A percentile compares a stretch with the other conserved stretches of the same genome.
Conservation (phyloP, 2,113 vertebrate genomes). For the Lagopus muta region DNA sequence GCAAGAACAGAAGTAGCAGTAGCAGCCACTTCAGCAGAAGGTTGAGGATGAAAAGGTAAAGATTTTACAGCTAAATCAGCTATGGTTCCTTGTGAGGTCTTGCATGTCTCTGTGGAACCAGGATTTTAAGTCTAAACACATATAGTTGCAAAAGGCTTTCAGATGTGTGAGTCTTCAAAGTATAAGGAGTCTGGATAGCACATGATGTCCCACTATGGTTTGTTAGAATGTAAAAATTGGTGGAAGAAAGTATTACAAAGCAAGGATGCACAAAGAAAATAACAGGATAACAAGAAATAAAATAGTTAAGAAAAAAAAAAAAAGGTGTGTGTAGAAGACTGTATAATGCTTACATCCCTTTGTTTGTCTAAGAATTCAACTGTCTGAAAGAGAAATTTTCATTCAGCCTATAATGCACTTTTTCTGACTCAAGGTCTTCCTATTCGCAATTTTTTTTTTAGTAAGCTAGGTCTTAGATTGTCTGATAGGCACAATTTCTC, state of each 20-base stretch:
- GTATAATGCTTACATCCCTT: neutral
- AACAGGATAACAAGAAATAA: neutral
- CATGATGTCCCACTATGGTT: rapidly evolving
- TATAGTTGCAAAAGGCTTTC: neutral
- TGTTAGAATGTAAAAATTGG: neutral
- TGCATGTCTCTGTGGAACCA: neutral
- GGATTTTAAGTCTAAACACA: neutral
- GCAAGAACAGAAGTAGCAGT: neutral
- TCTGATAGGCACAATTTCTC: neutral
- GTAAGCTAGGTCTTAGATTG: neutral
- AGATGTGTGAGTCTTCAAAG: neutral
- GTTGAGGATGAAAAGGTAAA: neutral
- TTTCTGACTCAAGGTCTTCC: neutral
- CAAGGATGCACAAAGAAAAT: neutral
- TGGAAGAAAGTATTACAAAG: neutral
- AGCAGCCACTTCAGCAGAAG: neutral
- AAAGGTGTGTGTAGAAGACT: neutral
- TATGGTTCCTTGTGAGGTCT: neutral
- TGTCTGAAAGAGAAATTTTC: neutral
- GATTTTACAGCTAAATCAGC: neutral
- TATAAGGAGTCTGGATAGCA: neutral
- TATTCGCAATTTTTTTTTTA: neutral
- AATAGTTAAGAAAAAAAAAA: neutral
- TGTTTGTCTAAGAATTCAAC: neutral
- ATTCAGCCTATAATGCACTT: neutral